phyloP scores from a whole-genome alignment of 1,140 invertebrate species.

The Eurosta solidaginis region DNA sequence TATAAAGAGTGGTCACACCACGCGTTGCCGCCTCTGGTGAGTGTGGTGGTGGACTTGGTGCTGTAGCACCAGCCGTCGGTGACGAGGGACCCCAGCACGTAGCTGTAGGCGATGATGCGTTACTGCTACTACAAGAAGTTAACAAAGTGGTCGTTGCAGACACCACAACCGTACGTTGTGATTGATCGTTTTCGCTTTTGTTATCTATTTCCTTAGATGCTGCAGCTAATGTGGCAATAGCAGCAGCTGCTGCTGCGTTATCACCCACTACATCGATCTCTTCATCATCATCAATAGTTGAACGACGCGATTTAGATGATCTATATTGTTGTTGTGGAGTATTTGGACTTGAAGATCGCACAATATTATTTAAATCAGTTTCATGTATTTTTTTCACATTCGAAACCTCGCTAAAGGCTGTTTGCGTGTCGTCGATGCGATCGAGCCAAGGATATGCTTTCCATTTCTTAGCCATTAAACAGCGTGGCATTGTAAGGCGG shows the following conservation, averaged over 20 bases:
- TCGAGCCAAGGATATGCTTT: slow-evolving; percentile 81
- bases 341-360: neutral
- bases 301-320: slow-evolving; percentile 50
- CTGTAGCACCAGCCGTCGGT: slow-evolving; percentile 73
- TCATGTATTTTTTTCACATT: neutral
- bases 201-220: neutral
- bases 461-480: slow-evolving; percentile 90
- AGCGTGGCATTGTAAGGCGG: slow-evolving; percentile 72
- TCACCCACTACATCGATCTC: slow-evolving; percentile 82
- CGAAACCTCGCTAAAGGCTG: slow-evolving; percentile 13
- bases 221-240: slow-evolving; percentile 56
- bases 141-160: neutral
- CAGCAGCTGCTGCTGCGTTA: slow-evolving; percentile 53
- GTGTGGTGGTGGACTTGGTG: slow-evolving; percentile 73
- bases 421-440: slow-evolving; percentile 63
- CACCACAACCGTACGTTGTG: slow-evolving; percentile 32
- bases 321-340: neutral
- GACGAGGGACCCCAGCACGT: slow-evolving; percentile 74
- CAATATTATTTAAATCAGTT: neutral
- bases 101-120: slow-evolving; percentile 54
- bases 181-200: slow-evolving; percentile 58
- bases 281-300: slow-evolving; percentile 71
- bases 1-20: slow-evolving; percentile 67
- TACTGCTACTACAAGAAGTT: slow-evolving; percentile 39
- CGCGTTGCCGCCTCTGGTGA: slow-evolving; percentile 62